These are phyloP conservation scores for Nemurella pictetii DNA, from an alignment of 2,888 invertebrate genomes.

Conservation along the genomic window DNA sequence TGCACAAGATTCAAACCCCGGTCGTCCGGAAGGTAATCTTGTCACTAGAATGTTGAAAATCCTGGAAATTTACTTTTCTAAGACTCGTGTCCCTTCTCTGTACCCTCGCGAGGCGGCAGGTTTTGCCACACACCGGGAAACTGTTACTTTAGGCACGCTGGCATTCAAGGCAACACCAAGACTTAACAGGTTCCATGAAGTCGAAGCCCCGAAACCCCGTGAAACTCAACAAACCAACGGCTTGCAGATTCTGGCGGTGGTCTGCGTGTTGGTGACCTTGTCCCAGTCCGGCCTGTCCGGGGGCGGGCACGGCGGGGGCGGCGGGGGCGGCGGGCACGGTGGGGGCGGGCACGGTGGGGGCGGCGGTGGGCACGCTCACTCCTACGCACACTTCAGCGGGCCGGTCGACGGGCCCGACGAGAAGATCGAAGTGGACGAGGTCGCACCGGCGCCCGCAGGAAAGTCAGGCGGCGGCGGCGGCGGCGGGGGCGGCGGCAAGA, in stretches of 20 bases:
- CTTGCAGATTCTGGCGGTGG: neutral
- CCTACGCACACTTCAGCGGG: slow-evolving; percentile 38
- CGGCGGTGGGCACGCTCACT: slow-evolving; percentile 36
- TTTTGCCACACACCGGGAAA: too few species aligned
- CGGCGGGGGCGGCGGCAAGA: slow-evolving; percentile 29
- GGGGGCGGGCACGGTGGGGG: slow-evolving; percentile 1
- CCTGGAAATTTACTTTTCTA: too few species aligned
- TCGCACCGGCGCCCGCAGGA: slow-evolving; percentile 29
- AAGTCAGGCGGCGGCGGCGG: slow-evolving; percentile 28
- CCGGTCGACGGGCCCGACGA: slow-evolving; percentile 37
- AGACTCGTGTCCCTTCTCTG: too few species aligned
- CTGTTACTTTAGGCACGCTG: too few species aligned
- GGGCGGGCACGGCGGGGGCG: slow-evolving; percentile 10
- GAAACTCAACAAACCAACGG: too few species aligned
- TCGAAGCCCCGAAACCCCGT: too few species aligned
- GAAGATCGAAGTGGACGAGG: slow-evolving; percentile 34
- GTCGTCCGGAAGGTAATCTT: too few species aligned
- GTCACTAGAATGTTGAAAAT: too few species aligned
- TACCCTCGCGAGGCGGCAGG: too few species aligned
- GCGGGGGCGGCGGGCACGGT: slow-evolving; percentile 24
- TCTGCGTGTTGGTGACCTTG: neutral
- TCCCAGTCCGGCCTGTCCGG: neutral
- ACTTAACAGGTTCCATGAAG: too few species aligned
- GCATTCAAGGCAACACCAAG: too few species aligned
- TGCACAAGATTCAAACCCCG: too few species aligned